phyloP scores from a whole-genome alignment of 2,797 vertebrate species.

The Parauchenoglanis punctatus region DNA sequence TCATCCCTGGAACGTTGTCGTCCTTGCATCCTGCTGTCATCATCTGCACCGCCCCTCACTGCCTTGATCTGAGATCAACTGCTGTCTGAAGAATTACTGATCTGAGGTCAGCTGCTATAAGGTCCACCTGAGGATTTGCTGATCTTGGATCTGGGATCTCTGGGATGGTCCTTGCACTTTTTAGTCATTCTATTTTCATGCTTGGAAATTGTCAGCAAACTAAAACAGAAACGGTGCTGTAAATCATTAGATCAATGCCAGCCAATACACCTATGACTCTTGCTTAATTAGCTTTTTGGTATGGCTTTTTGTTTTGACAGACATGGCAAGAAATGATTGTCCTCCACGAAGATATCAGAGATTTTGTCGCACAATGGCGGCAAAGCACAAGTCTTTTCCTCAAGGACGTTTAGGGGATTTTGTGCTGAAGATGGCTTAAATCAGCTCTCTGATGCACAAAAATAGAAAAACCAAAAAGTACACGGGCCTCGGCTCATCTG shows the following conservation, averaged over 20 bases:
- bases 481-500: not conserved
- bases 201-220: not conserved
- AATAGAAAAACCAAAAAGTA: constrained; percentile 4
- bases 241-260: constrained; percentile 1
- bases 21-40: constrained; percentile 11
- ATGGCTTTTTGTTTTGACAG: not conserved
- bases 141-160: not conserved
- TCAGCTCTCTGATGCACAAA: constrained; percentile 1
- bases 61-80: constrained; percentile 7
- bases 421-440: not conserved
- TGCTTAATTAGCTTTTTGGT: constrained; percentile 1
- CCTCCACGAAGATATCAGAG: not conserved
- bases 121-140: not conserved
- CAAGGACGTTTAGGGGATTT: not conserved
- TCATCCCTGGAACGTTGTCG: constrained; percentile 6
- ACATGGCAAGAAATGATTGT: not conserved
- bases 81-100: not conserved
- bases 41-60: not conserved
- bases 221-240: not conserved
- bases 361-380: not conserved
- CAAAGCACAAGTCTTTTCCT: not conserved
- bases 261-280: not conserved
- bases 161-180: not conserved
- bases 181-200: not conserved
- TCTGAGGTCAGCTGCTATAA: not conserved